Evolutionary conservation across 2,113 vertebrate species (phyloP).

Genomic region (Gallinago jamesoni): DNA sequence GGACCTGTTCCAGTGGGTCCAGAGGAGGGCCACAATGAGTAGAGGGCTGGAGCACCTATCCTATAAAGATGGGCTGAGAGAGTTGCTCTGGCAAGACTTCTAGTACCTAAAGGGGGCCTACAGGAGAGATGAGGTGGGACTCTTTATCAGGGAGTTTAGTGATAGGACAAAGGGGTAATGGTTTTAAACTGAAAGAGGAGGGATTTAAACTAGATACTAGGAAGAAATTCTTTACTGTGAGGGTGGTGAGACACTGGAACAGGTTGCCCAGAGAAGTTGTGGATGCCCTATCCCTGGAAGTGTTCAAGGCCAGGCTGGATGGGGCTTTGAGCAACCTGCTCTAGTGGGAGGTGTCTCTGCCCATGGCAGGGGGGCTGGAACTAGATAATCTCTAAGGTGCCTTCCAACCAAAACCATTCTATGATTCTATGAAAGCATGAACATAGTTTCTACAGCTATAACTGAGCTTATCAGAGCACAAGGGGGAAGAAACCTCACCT

Average conservation of each 20-base stretch:
- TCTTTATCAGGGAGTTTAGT: too few relatives aligned
- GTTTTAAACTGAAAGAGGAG: not conserved
- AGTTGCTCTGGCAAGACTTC: not conserved
- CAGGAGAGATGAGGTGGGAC: not conserved
- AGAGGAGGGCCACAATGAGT: too few relatives aligned
- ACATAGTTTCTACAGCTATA: not conserved
- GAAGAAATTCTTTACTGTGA: not conserved
- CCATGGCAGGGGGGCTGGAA: not conserved
- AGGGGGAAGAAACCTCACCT: not conserved
- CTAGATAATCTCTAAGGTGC: not conserved
- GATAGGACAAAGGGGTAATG: accelerated
- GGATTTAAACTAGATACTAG: not conserved
- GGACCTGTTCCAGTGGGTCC: not conserved
- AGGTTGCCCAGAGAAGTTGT: not conserved
- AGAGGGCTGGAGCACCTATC: not conserved
- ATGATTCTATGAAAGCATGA: not conserved
- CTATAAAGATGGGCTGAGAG: not conserved
- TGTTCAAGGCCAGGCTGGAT: not conserved
- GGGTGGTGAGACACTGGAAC: not conserved
- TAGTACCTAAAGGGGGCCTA: not conserved
- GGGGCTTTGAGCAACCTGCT: not conserved
- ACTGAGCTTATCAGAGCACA: not conserved
- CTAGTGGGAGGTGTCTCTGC: not conserved
- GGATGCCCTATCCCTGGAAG: not conserved
- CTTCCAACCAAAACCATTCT: not conserved